Conservation (phyloP, 2,888 invertebrate genomes). For the Athetis lepigone region DNA sequence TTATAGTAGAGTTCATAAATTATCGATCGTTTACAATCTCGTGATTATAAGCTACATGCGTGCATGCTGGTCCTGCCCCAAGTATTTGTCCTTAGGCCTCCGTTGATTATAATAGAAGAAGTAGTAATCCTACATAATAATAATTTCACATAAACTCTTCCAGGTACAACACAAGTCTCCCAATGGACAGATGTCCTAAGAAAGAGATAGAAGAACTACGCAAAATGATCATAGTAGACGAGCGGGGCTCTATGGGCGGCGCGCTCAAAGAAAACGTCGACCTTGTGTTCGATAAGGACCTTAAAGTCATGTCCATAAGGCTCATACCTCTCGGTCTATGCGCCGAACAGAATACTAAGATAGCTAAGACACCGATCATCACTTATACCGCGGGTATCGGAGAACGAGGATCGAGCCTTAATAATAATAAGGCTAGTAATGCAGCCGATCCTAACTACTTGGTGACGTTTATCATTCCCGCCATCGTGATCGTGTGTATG, state of each 20-base stretch:
- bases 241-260: constrained; percentile 80
- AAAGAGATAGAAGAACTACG: constrained; percentile 94
- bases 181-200: constrained; percentile 94
- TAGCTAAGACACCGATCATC: constrained; percentile 72
- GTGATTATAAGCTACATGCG: too few relatives aligned
- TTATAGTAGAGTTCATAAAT: too few relatives aligned
- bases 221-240: constrained; percentile 93
- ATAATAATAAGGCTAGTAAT: constrained; percentile 76
- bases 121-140: too few relatives aligned
- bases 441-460: constrained; percentile 87
- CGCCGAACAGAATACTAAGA: constrained; percentile 84
- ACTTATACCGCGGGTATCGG: constrained; percentile 70
- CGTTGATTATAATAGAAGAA: too few relatives aligned
- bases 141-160: constrained; percentile 6
- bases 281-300: constrained; percentile 93
- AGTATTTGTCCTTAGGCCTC: too few relatives aligned
- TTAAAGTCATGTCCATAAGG: constrained; percentile 92
- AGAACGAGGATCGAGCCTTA: constrained; percentile 73
- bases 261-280: constrained; percentile 90
- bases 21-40: too few relatives aligned
- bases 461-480: constrained; percentile 96
- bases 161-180: constrained; percentile 94
- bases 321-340: constrained; percentile 92
- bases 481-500: constrained; percentile 96
- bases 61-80: too few relatives aligned